Evolutionary conservation across 2,113 vertebrate genomes (phyloP).

Genomic region (Carollia perspicillata): DNA sequence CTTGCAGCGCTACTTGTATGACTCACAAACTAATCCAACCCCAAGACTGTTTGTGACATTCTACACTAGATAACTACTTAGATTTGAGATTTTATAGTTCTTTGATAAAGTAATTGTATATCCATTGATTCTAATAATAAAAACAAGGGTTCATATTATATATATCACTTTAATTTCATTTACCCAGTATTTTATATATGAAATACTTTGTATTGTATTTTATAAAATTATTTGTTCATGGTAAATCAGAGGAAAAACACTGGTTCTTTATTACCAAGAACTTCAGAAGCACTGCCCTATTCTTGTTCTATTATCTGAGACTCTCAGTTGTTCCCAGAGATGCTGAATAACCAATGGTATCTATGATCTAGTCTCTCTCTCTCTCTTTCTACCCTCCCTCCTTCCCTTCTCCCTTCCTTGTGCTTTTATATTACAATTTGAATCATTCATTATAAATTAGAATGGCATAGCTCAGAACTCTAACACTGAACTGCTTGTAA

Average conservation of each 20-base stretch:
- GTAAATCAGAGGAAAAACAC: background rate
- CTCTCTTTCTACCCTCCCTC: background rate
- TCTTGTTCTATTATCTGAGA: background rate
- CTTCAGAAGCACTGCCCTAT: background rate
- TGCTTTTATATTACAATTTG: background rate
- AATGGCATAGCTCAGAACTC: background rate
- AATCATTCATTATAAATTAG: background rate
- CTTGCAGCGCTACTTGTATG: too few relatives aligned
- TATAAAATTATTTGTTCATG: background rate
- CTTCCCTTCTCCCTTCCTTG: too few relatives aligned
- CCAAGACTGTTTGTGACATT: background rate
- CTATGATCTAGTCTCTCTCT: background rate
- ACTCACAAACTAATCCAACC: accelerated
- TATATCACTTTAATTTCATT: background rate
- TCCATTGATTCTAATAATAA: background rate
- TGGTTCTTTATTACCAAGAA: background rate
- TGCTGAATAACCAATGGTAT: background rate
- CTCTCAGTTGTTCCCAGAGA: background rate
- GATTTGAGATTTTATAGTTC: background rate
- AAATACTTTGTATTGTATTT: background rate
- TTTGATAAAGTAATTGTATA: background rate
- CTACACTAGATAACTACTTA: background rate
- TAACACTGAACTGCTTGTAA: background rate
- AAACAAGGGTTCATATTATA: background rate
- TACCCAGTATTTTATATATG: background rate